Base-by-base conservation (phyloP, 2,113 vertebrate species). In the Pterocles burchelli region DNA sequence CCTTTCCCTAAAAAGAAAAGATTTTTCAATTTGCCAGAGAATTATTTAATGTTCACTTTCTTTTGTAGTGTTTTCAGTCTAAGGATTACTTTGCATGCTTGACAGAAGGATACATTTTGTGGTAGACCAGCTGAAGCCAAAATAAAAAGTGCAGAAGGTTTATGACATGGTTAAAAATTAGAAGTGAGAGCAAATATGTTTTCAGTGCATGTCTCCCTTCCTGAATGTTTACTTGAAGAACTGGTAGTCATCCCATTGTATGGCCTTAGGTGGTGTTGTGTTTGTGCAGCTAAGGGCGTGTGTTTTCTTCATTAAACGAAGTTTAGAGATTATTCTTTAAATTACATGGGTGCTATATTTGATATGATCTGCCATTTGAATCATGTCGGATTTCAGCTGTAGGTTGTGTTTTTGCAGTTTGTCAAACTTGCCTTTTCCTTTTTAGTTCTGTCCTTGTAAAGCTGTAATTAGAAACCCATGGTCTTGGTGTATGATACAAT, bases 261-360 rank as follows among this genome's bases (percentile, higher is more conserved):
- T 85, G 75, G 55, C 93, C 63, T 77, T 46, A 90, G 93, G 83
- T 36, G 75, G 82, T 80, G 65, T 1, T 87, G 28, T 95, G 90
- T 96, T 96, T 96, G 88, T 75, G 46, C 55, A 92, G 79, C 61
- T 90, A 67, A 71, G 92, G 82, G 92, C 12, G 85, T 94, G 84
- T 82, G 22, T 85, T 85, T 74, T 83, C 72, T 92, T 88, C 80
- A 72, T 91, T 82, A 86, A 94, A 83, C 21, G 71, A 1, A 22
- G 55, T 75, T 88, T 36, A 74, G 67, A 85, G 41, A 78, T 68
- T 41, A 61, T 75, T 85, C 34, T 71, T 87, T 54, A 51, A 85
- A 34, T 93, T 54, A 67, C 79, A 20, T 41, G 24, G 59, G 51
- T 73, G 34, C 22, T 75, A 0, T 68, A 12, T 85, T 84, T 94